Evolutionary conservation across 92 coral and sea anemone species (phyloP), one percentile per base, ranked within the genome.

Genomic region (Palythoa heliodiscus): DNA sequence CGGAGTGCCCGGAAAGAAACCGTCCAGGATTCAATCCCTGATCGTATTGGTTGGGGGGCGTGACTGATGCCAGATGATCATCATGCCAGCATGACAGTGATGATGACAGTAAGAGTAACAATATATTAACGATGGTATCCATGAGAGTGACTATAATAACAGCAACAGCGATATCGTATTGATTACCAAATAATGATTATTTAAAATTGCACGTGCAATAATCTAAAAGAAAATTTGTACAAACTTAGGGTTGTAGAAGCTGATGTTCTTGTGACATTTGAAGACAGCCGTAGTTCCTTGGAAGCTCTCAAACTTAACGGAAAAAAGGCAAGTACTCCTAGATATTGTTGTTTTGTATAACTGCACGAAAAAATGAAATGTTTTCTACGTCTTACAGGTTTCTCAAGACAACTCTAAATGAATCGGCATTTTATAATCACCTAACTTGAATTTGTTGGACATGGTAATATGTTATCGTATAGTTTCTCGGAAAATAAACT

Each of bases 271-370:
- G 91, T 96, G 52, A 94, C 99, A 0, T 94, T 96, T 82, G 98
- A 96, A 68, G 99, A 96, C 75, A 95, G 99, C 22, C 90, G 98
- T 57, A 93, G 94, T 78, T 95, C 99, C 7, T 82, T 96, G 76
- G 91, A 90, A 84, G 99, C 96, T 11, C 83, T 96, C 70, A 90
- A 92, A 55, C 89, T 96, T 23, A 92, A 91, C 67, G 93, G 96
- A 37, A 95, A 88, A 82, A 87, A 95, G 93, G 99, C 94, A 87
- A 10, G 70, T 55, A 52, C 37, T 3, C 15, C 15, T 47, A 10
- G 11, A 24, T 50, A 5, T 25, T 29, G 16, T 69, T 20, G 29
- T 25, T 25, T 10, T 11, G 5, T 69, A 29, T 11, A 25, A 37
- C 7, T 43, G 50, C 9, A 43, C 50, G 35, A 43, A 43, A 43